Percentiles rank a stretch among this genome's conserved stretches.
These are phyloP conservation scores for Catocala nupta DNA, from an alignment of 2,888 invertebrate genomes.

Conservation along the genomic window DNA sequence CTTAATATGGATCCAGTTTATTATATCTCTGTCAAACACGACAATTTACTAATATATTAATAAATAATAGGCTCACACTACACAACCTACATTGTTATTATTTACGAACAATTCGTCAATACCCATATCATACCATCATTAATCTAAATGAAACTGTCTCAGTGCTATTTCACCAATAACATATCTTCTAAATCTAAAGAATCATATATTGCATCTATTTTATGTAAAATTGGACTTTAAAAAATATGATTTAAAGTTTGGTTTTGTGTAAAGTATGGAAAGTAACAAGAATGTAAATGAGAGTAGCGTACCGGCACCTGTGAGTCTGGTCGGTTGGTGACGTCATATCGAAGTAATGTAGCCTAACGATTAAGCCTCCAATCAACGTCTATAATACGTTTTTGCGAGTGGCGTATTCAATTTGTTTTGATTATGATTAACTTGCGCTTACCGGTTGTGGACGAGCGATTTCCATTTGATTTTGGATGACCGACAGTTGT, in stretches of 20 bases:
- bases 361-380: slow-evolving; percentile 56
- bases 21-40: too few relatives aligned
- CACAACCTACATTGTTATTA: too few relatives aligned
- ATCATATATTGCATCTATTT: slow-evolving; percentile 9
- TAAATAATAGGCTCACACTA: too few relatives aligned
- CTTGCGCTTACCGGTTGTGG: slow-evolving; percentile 41
- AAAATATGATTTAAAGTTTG: slow-evolving; percentile 36
- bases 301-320: slow-evolving; percentile 76
- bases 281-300: slow-evolving; percentile 74
- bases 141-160: slow-evolving; percentile 46
- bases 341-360: slow-evolving; percentile 70
- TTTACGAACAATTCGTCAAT: slow-evolving; percentile 22
- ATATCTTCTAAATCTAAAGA: slow-evolving; percentile 28
- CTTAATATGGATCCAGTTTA: too few relatives aligned
- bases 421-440: slow-evolving; percentile 59
- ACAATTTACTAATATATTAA: too few relatives aligned
- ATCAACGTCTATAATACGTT: slow-evolving; percentile 57
- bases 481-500: slow-evolving; percentile 18
- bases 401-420: slow-evolving; percentile 58
- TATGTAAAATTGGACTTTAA: slow-evolving; percentile 36
- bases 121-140: slow-evolving; percentile 37
- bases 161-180: slow-evolving; percentile 31
- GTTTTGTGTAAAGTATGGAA: slow-evolving; percentile 42
- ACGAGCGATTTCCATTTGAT: slow-evolving; percentile 43
- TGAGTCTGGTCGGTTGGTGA: slow-evolving; percentile 76